Evolutionary conservation across 2,888 invertebrate genomes (phyloP), one percentile per base, ranked within the genome.

Genomic region (Lasioglossum zephyrum): DNA sequence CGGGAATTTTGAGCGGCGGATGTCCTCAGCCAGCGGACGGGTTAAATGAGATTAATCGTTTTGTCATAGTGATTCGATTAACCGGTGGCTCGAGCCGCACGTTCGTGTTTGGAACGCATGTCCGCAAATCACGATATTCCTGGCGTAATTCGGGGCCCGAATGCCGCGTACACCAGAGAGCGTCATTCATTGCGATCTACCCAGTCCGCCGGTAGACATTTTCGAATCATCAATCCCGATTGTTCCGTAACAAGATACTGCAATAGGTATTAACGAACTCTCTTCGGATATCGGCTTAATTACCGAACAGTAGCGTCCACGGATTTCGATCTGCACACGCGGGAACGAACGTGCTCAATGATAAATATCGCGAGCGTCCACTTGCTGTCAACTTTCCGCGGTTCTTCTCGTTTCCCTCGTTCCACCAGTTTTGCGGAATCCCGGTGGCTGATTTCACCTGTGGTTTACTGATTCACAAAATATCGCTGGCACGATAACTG

Each of bases 1-100:
- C 9, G 36, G 3, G 36, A 39, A 66, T 66, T 66, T 66, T 36
- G 18, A 18, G 36, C 22, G 16, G 8, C 6, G 31, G 63, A 18
- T 16, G 63, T 63, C 8, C 36, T 36, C 66, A 36, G 16, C 18
- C 47, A 26, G 47, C 39, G 77, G 78, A 66, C 77, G 70, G 39
- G 44, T 78, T 87, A 85, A 91, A 91, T 86, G 89, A 90, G 88
- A 92, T 91, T 90, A 92, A 92, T 92, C 89, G 89, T 88, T 91
- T 87, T 84, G 87, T 85, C 88, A 84, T 79, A 77, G 84, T 87
- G 89, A 91, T 91, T 90, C 84, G 87, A 90, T 91, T 91, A 91
- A 89, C 88, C 79, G 49, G 60, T 57, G 76, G 47, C 73, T 60
- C 81, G 26, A 44, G 66, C n/a, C n/a, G 0, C 73, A 8, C n/a